phyloP scores from a whole-genome alignment of 1,140 invertebrate genomes.

The Drosophila lacteicornis region DNA sequence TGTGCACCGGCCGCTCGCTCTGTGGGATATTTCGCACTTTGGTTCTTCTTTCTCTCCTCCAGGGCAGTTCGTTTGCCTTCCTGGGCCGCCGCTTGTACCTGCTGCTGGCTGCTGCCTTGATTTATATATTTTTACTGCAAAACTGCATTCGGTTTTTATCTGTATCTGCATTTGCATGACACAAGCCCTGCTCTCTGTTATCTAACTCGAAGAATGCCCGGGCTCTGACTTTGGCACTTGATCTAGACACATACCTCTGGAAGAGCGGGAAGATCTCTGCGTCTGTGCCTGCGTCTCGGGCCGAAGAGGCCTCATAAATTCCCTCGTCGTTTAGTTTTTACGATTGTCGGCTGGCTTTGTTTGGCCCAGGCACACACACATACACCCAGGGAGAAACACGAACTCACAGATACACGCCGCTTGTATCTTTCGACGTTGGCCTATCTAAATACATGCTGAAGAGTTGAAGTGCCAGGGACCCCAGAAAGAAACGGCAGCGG shows the following conservation, averaged over 20 bases:
- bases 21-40: slow-evolving; percentile 82
- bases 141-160: slow-evolving; percentile 59
- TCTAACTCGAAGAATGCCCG: slow-evolving; percentile 68
- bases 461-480: slow-evolving; percentile 73
- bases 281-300: slow-evolving; percentile 3
- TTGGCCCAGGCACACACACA: slow-evolving; percentile 41
- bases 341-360: slow-evolving; percentile 80
- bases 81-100: slow-evolving; percentile 22
- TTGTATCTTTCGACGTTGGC: slow-evolving; percentile 77
- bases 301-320: slow-evolving; percentile 72
- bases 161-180: slow-evolving; percentile 66
- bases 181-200: slow-evolving; percentile 64
- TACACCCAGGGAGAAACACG: slow-evolving; percentile 2
- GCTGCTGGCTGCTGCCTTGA: slow-evolving; percentile 30
- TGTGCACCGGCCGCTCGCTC: slow-evolving; percentile 42
- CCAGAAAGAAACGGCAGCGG: slow-evolving; percentile 42
- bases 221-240: slow-evolving; percentile 72
- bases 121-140: slow-evolving; percentile 56
- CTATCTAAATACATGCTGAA: slow-evolving; percentile 72
- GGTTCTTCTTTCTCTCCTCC: slow-evolving; percentile 14
- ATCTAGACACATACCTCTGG: slow-evolving; percentile 57
- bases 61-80: slow-evolving; percentile 29
- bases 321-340: slow-evolving; percentile 78
- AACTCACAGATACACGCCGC: slow-evolving; percentile 52
- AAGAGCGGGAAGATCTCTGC: slow-evolving; percentile 21